phyloP scores from a whole-genome alignment of 1,140 invertebrate species.

The Brachionus calyciflorus region DNA sequence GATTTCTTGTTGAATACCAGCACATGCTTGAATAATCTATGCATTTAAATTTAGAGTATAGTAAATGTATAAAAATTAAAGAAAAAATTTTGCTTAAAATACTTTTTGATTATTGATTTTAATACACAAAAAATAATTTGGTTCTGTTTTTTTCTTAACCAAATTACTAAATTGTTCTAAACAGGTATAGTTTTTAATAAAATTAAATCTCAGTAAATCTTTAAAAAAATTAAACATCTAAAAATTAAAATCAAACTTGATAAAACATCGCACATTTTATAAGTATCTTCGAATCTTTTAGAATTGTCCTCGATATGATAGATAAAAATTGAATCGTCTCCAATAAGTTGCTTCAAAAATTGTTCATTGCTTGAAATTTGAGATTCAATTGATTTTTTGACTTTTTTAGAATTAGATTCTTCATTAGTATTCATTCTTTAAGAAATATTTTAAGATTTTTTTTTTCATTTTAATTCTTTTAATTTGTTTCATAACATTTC shows the following conservation, averaged over 20 bases:
- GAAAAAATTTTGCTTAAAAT: background rate
- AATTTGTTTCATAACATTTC: too few species aligned
- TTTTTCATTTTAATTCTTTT: too few species aligned
- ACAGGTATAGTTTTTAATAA: background rate
- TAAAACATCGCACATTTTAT: background rate
- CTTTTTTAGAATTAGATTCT: too few species aligned
- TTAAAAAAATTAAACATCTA: slow-evolving; percentile 28
- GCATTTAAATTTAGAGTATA: too few species aligned
- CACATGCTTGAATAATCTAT: slow-evolving; percentile 25
- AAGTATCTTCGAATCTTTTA: background rate
- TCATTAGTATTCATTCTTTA: too few species aligned
- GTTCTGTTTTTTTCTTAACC: background rate
- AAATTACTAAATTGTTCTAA: background rate
- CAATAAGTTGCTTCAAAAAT: too few species aligned
- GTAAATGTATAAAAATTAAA: too few species aligned
- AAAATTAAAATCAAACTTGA: slow-evolving; percentile 9
- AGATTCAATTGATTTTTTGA: too few species aligned
- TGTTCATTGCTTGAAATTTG: too few species aligned
- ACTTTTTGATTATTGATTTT: slow-evolving; percentile 39
- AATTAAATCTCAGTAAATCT: background rate
- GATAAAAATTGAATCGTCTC: too few species aligned
- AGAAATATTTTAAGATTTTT: too few species aligned
- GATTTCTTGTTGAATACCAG: background rate
- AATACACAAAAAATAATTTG: slow-evolving; percentile 46
- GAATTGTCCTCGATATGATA: background rate